A percentile compares a stretch with the other conserved stretches of the same genome.
These are phyloP conservation scores for Syngnathus typhle DNA, from an alignment of 2,113 vertebrate genomes.

Conservation along the genomic window DNA sequence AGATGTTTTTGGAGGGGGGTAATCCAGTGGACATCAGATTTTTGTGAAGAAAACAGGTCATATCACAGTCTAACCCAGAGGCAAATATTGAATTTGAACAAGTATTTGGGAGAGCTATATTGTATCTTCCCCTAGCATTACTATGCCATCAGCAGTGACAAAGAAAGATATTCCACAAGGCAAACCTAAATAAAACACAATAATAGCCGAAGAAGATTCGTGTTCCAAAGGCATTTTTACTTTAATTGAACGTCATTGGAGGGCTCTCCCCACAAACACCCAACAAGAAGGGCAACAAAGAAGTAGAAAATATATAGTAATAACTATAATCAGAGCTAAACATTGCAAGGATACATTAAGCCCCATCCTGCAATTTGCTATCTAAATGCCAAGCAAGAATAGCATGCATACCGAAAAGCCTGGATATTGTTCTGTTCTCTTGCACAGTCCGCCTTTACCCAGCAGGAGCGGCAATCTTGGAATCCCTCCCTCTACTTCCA, in stretches of 20 bases:
- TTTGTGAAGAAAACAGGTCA: too few species aligned
- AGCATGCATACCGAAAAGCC: conserved; percentile 35
- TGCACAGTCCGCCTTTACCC: conserved; percentile 43
- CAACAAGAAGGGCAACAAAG: neutral
- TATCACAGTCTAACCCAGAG: too few species aligned
- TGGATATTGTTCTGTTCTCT: conserved; percentile 52
- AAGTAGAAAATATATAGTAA: neutral
- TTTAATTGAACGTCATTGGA: neutral
- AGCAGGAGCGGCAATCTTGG: conserved; percentile 68
- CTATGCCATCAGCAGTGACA: neutral
- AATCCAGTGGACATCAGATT: too few species aligned
- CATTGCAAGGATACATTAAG: conserved; percentile 6
- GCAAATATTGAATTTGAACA: too few species aligned
- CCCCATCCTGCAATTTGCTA: conserved; percentile 26
- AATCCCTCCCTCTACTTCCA: conserved; percentile 64
- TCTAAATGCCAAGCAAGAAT: conserved; percentile 45
- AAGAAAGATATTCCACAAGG: neutral
- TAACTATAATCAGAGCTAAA: neutral
- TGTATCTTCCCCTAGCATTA: neutral
- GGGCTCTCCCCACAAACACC: neutral
- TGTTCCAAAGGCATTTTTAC: neutral
- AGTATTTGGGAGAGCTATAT: neutral
- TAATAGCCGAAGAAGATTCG: neutral
- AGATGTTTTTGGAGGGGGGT: neutral
- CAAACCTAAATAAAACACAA: neutral